phyloP scores from a whole-genome alignment of 1,140 invertebrate species.

The Drosophila mayri region DNA sequence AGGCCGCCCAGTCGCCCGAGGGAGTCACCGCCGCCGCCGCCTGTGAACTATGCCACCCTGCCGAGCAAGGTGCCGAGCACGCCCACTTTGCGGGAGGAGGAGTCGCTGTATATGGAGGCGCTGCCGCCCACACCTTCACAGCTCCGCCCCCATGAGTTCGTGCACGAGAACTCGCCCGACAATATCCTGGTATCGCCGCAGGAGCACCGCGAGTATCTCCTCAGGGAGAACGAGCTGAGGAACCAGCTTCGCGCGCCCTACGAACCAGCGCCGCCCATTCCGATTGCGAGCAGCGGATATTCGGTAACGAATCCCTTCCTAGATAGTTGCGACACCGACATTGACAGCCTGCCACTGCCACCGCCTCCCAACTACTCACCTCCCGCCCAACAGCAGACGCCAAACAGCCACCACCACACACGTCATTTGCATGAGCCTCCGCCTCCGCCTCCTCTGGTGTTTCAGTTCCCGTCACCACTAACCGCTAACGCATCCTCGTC shows the following conservation, averaged over 20 bases:
- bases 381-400: slow-evolving; percentile 47
- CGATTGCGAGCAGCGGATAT: slow-evolving; percentile 55
- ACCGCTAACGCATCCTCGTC: slow-evolving; percentile 81
- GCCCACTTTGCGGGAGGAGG: slow-evolving; percentile 47
- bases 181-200: slow-evolving; percentile 79
- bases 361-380: slow-evolving; percentile 66
- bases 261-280: slow-evolving; percentile 78
- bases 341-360: slow-evolving; percentile 79
- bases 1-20: slow-evolving; percentile 51
- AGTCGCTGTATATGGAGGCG: slow-evolving; percentile 73
- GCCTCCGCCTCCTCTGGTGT: slow-evolving; percentile 18
- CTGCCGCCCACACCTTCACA: slow-evolving; percentile 67
- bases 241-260: slow-evolving; percentile 72
- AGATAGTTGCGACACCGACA: slow-evolving; percentile 77
- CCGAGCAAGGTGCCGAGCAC: slow-evolving; percentile 53
- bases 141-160: slow-evolving; percentile 66
- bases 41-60: slow-evolving; percentile 74
- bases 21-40: slow-evolving; percentile 80
- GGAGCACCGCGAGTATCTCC: slow-evolving; percentile 78
- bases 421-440: slow-evolving; percentile 72
- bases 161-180: slow-evolving; percentile 82
- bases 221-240: slow-evolving; percentile 81
- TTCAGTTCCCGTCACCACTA: slow-evolving; percentile 54
- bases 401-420: slow-evolving; percentile 27
- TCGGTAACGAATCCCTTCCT: slow-evolving; percentile 83